Percentiles rank a stretch among this genome's conserved stretches.
phyloP scores from a whole-genome alignment of 2,113 vertebrate genomes.

The Tetrao urogallus region DNA sequence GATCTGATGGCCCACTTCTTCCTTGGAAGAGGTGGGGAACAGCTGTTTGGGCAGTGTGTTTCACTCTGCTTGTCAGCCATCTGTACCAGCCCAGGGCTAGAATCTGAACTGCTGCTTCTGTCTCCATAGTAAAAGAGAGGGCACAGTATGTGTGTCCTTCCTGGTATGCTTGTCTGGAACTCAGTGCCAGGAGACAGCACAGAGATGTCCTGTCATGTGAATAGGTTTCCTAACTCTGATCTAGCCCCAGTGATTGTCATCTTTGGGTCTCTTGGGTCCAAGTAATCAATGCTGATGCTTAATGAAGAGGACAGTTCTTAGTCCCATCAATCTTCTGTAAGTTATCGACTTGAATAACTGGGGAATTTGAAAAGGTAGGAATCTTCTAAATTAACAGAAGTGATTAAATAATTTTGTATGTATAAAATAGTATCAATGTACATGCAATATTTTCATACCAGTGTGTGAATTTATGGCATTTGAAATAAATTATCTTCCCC shows the following conservation, averaged over 20 bases:
- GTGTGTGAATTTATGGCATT: neutral
- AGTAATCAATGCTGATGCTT: neutral
- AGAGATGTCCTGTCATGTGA: neutral
- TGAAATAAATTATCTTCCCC: neutral
- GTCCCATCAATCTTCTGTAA: neutral
- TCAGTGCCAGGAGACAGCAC: neutral
- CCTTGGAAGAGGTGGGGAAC: neutral
- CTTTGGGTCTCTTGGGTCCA: neutral
- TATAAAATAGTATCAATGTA: neutral
- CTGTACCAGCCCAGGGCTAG: neutral
- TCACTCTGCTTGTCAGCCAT: neutral
- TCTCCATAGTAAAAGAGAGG: neutral
- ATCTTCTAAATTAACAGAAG: neutral
- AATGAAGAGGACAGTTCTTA: neutral
- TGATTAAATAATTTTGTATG: slow-evolving; percentile 4
- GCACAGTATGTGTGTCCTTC: neutral
- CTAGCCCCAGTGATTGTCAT: neutral
- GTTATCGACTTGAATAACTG: slow-evolving; percentile 30
- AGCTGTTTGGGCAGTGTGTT: neutral
- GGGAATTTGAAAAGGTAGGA: neutral
- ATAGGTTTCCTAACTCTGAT: neutral
- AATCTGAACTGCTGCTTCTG: neutral
- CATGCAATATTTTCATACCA: slow-evolving; percentile 25
- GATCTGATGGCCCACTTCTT: neutral
- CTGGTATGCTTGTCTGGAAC: neutral